A percentile compares a stretch with the other conserved stretches of the same genome.
These are phyloP conservation scores for Trimorus sp. DNA, from an alignment of 2,888 invertebrate species.

Conservation along the genomic window DNA sequence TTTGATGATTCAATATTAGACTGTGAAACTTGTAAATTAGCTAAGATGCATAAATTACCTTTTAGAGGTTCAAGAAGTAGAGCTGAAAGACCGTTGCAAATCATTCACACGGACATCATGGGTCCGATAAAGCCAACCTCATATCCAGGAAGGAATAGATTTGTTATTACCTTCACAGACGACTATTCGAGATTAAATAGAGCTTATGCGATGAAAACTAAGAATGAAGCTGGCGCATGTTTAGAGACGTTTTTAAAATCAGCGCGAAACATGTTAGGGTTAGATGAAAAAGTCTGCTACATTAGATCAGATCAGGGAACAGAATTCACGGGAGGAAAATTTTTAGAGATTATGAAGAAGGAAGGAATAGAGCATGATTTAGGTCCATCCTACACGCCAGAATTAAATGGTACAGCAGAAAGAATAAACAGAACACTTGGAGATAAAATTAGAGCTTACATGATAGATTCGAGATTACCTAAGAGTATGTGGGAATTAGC, in stretches of 20 bases:
- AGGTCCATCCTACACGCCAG: conserved; percentile 5
- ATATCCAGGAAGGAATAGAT: conserved; percentile 54
- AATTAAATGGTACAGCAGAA: conserved; percentile 4
- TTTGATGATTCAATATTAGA: background rate
- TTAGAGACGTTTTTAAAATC: conserved; percentile 10
- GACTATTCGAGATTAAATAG: conserved; percentile 68
- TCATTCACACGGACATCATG: too few species aligned
- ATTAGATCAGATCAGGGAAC: conserved; percentile 8
- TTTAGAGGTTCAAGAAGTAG: background rate
- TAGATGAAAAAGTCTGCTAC: too few species aligned
- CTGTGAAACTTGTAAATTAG: too few species aligned
- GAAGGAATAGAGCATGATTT: conserved; percentile 16
- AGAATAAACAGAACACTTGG: conserved; percentile 7
- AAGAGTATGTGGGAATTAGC: conserved; percentile 10
- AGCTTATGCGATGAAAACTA: conserved; percentile 65
- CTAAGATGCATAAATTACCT: background rate
- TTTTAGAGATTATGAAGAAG: too few species aligned
- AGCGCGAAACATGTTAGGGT: background rate
- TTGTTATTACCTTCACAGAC: conserved; percentile 64
- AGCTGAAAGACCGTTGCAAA: conserved; percentile 31
- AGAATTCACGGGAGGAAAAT: too few species aligned
- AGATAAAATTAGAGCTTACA: conserved; percentile 12
- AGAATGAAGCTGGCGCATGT: conserved; percentile 51
- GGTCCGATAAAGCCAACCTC: conserved; percentile 61
- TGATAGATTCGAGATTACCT: conserved; percentile 16